Conservation (phyloP, 1,140 invertebrate genomes). For the Pemphigus obesinymphae region DNA sequence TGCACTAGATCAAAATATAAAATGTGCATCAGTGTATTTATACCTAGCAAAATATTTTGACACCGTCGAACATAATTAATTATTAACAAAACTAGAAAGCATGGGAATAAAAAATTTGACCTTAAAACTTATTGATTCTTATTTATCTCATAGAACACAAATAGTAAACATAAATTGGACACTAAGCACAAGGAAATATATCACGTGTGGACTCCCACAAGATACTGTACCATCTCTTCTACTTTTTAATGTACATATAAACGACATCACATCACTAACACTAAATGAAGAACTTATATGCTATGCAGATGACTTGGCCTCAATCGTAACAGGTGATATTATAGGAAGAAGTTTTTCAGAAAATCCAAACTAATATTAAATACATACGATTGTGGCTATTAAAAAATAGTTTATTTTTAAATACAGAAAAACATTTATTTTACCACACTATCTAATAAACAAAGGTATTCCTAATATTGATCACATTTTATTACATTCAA, state of each 20-base stretch:
- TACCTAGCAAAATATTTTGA: background rate
- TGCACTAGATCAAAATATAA: too few species aligned
- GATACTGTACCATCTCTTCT: background rate
- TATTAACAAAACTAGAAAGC: background rate
- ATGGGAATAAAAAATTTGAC: background rate
- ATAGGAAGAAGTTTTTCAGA: too few species aligned
- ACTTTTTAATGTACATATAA: slow-evolving; percentile 12
- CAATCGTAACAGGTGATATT: too few species aligned
- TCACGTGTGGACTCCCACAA: background rate
- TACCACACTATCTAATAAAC: background rate
- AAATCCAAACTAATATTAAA: too few species aligned
- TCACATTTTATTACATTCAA: too few species aligned
- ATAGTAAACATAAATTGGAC: background rate
- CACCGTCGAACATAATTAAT: slow-evolving; percentile 1
- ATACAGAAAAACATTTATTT: background rate
- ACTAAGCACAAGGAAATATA: too few species aligned
- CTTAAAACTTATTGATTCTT: too few species aligned
- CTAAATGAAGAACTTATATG: background rate
- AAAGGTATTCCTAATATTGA: too few species aligned
- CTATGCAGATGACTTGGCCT: background rate
- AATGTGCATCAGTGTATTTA: background rate
- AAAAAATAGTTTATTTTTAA: too few species aligned
- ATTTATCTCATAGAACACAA: slow-evolving; percentile 6
- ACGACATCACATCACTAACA: background rate
- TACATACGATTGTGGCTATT: too few species aligned